Conservation (phyloP, 2,113 vertebrate species). For the Poicephalus gulielmi region DNA sequence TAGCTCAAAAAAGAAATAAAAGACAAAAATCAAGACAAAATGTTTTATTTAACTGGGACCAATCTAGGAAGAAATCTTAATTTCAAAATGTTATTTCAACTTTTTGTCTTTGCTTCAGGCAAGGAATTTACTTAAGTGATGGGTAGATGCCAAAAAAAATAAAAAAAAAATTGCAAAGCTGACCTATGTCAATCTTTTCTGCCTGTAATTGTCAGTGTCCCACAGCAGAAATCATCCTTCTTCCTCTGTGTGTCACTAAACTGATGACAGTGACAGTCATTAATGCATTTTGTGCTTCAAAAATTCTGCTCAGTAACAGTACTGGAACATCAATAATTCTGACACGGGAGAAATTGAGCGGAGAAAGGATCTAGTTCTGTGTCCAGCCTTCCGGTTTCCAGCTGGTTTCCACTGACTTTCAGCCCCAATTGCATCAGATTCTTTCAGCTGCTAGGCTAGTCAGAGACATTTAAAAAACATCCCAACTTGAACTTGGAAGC, state of each 20-base stretch:
- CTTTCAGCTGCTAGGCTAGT: background rate
- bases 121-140: background rate
- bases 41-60: background rate
- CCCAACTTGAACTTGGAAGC: background rate
- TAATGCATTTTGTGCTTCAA: background rate
- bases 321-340: background rate
- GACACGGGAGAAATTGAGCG: background rate
- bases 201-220: background rate
- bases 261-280: background rate
- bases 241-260: background rate
- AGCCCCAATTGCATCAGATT: background rate
- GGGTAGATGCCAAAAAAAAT: background rate
- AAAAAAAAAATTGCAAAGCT: background rate
- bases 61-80: background rate
- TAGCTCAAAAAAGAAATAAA: background rate
- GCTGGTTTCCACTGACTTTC: background rate
- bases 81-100: background rate
- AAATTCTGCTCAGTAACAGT: background rate
- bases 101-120: background rate
- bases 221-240: background rate
- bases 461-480: background rate
- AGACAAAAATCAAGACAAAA: background rate
- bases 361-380: background rate
- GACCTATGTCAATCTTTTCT: background rate
- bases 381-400: background rate